phyloP scores from a whole-genome alignment of 1,140 invertebrate species.

The Idris sp. region DNA sequence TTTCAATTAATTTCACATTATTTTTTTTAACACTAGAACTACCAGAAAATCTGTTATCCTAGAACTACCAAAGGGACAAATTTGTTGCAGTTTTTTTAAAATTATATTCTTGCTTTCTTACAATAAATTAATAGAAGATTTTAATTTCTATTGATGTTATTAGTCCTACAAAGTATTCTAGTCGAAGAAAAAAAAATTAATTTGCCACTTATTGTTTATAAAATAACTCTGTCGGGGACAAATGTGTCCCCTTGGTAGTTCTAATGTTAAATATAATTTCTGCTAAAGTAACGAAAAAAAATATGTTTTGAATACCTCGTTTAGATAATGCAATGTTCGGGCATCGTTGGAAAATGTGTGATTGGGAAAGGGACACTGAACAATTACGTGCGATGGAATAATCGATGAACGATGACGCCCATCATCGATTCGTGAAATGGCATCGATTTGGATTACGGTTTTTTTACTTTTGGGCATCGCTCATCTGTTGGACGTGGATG shows the following conservation, averaged over 20 bases:
- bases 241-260: too few species aligned
- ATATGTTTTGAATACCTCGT: slow-evolving; percentile 20
- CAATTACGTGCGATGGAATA: slow-evolving; percentile 27
- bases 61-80: too few species aligned
- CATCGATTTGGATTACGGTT: slow-evolving; percentile 68
- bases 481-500: slow-evolving; percentile 67
- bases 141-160: too few species aligned
- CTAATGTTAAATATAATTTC: slow-evolving; percentile 13
- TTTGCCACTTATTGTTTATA: too few species aligned
- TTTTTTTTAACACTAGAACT: too few species aligned
- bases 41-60: too few species aligned
- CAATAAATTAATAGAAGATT: too few species aligned
- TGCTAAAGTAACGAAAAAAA: slow-evolving; percentile 10
- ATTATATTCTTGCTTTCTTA: too few species aligned
- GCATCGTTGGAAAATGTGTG: slow-evolving; percentile 20
- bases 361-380: slow-evolving; percentile 15
- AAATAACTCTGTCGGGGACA: slow-evolving; percentile 8
- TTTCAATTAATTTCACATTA: too few species aligned
- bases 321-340: slow-evolving; percentile 31
- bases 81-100: too few species aligned
- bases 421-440: slow-evolving; percentile 66
- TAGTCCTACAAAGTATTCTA: too few species aligned
- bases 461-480: slow-evolving; percentile 69
- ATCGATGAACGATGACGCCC: slow-evolving; percentile 65
- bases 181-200: too few species aligned